These are phyloP conservation scores for Chydorus sphaericus DNA, from an alignment of 2,888 invertebrate species.

Conservation along the genomic window DNA sequence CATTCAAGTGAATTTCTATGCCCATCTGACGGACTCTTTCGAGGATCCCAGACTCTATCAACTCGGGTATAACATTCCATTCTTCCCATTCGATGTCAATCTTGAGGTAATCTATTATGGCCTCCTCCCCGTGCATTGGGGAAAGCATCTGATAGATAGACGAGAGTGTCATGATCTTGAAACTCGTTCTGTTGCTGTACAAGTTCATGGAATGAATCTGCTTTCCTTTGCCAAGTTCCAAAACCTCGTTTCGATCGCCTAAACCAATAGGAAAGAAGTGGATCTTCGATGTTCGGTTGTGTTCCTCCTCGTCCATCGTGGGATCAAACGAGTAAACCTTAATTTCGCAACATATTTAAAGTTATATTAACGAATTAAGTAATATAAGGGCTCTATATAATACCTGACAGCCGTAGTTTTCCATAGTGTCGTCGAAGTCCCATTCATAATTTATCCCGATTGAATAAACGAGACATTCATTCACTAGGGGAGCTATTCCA, in stretches of 20 bases:
- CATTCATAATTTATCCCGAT: too few species aligned
- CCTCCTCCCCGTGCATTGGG: not conserved
- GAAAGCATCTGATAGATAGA: not conserved
- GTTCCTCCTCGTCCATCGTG: constrained; percentile 13
- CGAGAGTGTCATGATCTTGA: not conserved
- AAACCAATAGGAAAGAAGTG: constrained; percentile 20
- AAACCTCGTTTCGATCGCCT: not conserved
- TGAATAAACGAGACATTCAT: too few species aligned
- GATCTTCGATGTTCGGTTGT: constrained; percentile 22
- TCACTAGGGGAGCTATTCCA: too few species aligned
- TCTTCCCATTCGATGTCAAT: constrained; percentile 1
- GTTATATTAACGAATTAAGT: too few species aligned
- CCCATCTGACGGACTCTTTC: too few species aligned
- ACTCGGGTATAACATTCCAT: not conserved
- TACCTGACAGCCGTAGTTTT: too few species aligned
- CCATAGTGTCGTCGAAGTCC: too few species aligned
- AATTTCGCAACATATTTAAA: not conserved
- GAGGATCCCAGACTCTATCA: not conserved
- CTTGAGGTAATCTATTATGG: constrained; percentile 7
- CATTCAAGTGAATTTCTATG: too few species aligned
- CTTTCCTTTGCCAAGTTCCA: too few species aligned
- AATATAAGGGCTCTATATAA: too few species aligned
- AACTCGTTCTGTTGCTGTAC: not conserved
- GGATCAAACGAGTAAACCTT: constrained; percentile 6
- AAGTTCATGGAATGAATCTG: too few species aligned